Conservation (phyloP, 1,140 invertebrate genomes). For the Drosophila nasuta region DNA sequence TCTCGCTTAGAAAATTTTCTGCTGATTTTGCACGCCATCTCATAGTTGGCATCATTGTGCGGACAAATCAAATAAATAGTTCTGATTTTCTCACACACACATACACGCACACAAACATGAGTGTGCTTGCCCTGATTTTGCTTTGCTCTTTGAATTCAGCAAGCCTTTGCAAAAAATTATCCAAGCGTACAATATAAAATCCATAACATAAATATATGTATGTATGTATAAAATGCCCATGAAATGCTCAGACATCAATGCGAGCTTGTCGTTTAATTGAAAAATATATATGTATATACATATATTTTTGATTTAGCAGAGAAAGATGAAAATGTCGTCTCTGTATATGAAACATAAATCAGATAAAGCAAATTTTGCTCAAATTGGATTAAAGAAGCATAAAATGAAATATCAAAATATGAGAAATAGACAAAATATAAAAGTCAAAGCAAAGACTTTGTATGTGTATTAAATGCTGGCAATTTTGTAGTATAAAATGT, state of each 20-base stretch:
- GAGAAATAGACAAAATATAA: neutral
- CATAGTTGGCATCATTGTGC: constrained; percentile 79
- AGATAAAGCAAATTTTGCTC: constrained; percentile 16
- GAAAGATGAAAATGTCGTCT: neutral
- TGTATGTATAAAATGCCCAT: constrained; percentile 53
- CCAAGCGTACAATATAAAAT: constrained; percentile 62
- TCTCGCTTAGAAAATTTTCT: constrained; percentile 67
- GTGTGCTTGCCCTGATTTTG: constrained; percentile 46
- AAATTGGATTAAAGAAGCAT: constrained; percentile 27
- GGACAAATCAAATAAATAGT: constrained; percentile 81
- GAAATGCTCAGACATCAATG: constrained; percentile 38
- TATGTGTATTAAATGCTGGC: neutral
- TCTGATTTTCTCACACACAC: constrained; percentile 59
- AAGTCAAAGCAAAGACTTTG: neutral
- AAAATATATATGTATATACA: constrained; percentile 20
- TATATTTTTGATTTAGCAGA: constrained; percentile 22
- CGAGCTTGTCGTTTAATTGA: constrained; percentile 40
- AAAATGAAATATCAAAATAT: constrained; percentile 9
- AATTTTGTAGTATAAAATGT: neutral
- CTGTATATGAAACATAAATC: constrained; percentile 18
- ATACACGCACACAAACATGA: neutral
- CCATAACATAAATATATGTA: constrained; percentile 46
- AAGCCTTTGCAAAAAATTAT: constrained; percentile 62
- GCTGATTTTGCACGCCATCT: constrained; percentile 76
- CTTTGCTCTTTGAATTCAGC: constrained; percentile 68